phyloP scores from a whole-genome alignment of 2,888 invertebrate species.

The Chrysina gloriosa region DNA sequence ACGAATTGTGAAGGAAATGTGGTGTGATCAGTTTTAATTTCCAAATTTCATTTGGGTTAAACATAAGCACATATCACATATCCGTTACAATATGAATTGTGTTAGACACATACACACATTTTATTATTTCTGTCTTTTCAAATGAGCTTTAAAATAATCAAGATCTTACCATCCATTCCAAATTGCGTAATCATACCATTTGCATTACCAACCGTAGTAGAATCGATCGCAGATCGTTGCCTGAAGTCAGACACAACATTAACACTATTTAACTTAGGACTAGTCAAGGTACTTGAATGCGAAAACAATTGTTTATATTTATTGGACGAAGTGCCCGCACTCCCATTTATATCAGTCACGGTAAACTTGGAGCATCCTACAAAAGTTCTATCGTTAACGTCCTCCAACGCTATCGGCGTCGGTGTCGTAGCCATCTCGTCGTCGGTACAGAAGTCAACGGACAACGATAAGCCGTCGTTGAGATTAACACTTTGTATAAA shows the following conservation, averaged over 20 bases:
- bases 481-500: constrained; percentile 53
- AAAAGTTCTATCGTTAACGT: constrained; percentile 53
- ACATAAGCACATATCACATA: too few relatives aligned
- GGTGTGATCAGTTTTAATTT: too few relatives aligned
- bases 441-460: constrained; percentile 39
- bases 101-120: too few relatives aligned
- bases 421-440: constrained; percentile 28
- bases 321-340: constrained; percentile 50
- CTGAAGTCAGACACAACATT: constrained; percentile 54
- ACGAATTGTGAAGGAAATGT: too few relatives aligned
- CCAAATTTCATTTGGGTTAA: too few relatives aligned
- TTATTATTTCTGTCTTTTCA: neutral
- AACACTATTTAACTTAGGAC: constrained; percentile 62
- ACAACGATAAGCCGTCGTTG: constrained; percentile 50
- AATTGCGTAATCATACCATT: constrained; percentile 61
- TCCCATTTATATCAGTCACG: constrained; percentile 55
- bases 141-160: neutral
- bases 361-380: constrained; percentile 61
- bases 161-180: constrained; percentile 58
- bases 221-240: constrained; percentile 44
- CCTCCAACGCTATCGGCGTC: constrained; percentile 16
- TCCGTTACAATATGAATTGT: too few relatives aligned
- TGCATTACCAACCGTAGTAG: constrained; percentile 49
- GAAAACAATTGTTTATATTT: constrained; percentile 50
- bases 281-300: constrained; percentile 61